phyloP scores from a whole-genome alignment of 2,113 vertebrate species.

The Elaphurus davidianus region DNA sequence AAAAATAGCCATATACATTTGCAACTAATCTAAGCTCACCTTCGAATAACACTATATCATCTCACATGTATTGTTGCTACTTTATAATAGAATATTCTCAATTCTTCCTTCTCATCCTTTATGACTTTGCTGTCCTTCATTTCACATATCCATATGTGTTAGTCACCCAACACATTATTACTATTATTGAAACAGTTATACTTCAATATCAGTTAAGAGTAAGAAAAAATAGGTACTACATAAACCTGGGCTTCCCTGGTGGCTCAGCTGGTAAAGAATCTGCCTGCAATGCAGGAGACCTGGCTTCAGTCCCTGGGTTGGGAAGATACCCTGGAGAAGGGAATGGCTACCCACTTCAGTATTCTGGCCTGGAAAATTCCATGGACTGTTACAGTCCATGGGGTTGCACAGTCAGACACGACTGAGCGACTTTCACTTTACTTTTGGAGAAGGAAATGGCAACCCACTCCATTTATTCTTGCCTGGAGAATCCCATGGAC shows the following conservation, averaged over 20 bases:
- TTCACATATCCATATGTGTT: background rate
- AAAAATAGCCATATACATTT: background rate
- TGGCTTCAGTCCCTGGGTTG: background rate
- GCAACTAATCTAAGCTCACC: background rate
- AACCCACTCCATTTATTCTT: background rate
- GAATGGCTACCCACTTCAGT: background rate
- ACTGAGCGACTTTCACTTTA: background rate
- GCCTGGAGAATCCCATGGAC: background rate
- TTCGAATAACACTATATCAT: background rate
- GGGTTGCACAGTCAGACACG: background rate
- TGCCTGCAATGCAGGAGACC: background rate
- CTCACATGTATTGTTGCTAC: background rate
- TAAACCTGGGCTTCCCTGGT: background rate
- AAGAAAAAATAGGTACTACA: background rate
- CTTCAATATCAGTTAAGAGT: background rate
- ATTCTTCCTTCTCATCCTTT: background rate
- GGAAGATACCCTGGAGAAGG: background rate
- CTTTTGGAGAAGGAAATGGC: background rate
- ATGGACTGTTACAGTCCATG: background rate
- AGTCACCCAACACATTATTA: background rate
- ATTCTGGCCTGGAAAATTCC: background rate
- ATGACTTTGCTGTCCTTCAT: background rate
- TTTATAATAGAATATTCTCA: background rate
- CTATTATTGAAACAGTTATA: background rate
- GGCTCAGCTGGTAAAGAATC: background rate